Conservation (phyloP, 2,888 invertebrate species). For the Trachelus tabidus region DNA sequence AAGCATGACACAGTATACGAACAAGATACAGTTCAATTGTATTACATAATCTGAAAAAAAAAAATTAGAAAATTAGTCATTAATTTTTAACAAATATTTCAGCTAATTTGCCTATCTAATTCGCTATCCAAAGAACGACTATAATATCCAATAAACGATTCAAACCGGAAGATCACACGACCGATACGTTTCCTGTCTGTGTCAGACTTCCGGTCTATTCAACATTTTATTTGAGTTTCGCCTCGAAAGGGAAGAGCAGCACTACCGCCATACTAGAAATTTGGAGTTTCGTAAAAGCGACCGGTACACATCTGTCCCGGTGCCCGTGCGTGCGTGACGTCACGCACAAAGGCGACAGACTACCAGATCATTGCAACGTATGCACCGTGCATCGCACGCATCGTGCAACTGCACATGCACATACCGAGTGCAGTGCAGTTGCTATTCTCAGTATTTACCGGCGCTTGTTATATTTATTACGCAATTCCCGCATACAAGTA, state of each 20-base stretch:
- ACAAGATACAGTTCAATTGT: too few species aligned
- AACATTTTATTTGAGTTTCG: neutral
- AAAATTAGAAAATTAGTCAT: neutral
- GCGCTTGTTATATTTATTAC: conserved; percentile 34
- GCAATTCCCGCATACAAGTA: conserved; percentile 18
- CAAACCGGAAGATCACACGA: neutral
- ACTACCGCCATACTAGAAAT: neutral
- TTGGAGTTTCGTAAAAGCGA: neutral
- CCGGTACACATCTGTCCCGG: neutral
- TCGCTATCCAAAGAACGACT: too few species aligned
- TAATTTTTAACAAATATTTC: neutral
- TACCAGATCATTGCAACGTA: neutral
- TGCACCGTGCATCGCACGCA: neutral
- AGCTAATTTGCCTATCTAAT: neutral
- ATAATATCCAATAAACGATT: neutral
- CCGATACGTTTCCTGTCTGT: neutral
- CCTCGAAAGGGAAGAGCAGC: neutral
- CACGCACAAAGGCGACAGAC: neutral
- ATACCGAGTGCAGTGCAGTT: neutral
- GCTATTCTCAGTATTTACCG: conserved; percentile 20
- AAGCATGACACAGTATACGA: too few species aligned
- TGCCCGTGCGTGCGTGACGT: neutral
- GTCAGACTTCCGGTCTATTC: neutral
- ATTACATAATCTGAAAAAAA: too few species aligned
- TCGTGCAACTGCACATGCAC: neutral